Conservation (phyloP, 2,797 vertebrate genomes). For the Pangasius sanitwongsei region DNA sequence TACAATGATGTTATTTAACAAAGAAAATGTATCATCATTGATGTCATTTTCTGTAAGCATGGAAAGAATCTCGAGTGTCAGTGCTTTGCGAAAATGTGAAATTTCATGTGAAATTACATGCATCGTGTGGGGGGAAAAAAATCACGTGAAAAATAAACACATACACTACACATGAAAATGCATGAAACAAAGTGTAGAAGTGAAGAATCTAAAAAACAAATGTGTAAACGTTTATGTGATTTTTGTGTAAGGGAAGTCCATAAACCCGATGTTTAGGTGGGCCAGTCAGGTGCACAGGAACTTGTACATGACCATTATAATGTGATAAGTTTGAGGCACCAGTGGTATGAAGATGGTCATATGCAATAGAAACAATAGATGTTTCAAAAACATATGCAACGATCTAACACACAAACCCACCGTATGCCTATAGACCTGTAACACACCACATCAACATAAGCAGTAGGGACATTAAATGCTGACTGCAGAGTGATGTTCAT, state of each 20-base stretch:
- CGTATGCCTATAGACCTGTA: not conserved
- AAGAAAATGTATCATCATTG: not conserved
- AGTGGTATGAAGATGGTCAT: not conserved
- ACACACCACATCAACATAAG: not conserved
- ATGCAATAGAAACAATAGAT: not conserved
- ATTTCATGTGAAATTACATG: too few species aligned
- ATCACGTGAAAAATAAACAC: too few species aligned
- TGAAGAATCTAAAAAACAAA: not conserved
- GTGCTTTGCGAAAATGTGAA: not conserved
- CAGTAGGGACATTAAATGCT: slow-evolving; percentile 1
- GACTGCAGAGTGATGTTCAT: not conserved
- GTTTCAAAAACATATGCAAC: not conserved
- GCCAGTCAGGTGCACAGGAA: not conserved
- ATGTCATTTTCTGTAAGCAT: not conserved
- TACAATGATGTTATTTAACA: not conserved
- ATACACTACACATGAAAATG: not conserved
- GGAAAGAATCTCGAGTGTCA: not conserved
- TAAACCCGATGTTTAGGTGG: not conserved
- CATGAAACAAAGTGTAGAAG: not conserved
- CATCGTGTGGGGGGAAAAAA: too few species aligned
- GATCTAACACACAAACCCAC: not conserved
- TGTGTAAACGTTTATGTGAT: not conserved
- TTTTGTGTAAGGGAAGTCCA: not conserved
- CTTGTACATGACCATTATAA: not conserved
- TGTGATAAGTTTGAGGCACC: not conserved